A percentile compares a stretch with the other conserved stretches of the same genome.
Evolutionary conservation across 1,140 invertebrate genomes (phyloP).

Genomic region (Notospermus geniculatus): DNA sequence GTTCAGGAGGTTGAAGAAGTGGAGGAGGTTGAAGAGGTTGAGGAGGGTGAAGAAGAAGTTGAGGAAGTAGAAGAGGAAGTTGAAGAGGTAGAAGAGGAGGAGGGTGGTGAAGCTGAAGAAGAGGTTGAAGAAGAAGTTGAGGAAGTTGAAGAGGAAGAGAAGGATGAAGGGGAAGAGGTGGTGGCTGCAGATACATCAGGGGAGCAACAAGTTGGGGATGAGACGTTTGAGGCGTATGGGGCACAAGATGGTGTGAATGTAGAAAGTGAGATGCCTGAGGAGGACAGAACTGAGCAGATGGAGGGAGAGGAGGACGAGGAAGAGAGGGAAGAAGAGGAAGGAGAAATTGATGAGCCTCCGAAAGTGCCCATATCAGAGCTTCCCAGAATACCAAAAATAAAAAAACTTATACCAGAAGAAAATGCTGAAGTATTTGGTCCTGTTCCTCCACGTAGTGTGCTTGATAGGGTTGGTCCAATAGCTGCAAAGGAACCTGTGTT

Average conservation of each 20-base stretch:
- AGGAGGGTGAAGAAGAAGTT: constrained; percentile 1
- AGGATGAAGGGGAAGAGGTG: not conserved
- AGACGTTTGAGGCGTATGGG: constrained; percentile 15
- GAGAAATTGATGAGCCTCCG: constrained; percentile 12
- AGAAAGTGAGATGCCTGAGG: constrained; percentile 39
- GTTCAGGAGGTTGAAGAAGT: constrained; percentile 42
- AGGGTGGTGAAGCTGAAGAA: not conserved
- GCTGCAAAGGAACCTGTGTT: no score
- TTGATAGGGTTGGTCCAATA: no score
- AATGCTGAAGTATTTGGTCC: not conserved
- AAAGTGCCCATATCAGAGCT: constrained; percentile 29
- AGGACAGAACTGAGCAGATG: constrained; percentile 24
- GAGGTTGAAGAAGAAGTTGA: not conserved
- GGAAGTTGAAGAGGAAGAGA: not conserved
- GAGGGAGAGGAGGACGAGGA: constrained; percentile 21
- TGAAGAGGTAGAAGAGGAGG: not conserved
- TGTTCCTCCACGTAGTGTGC: no score
- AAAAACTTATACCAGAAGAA: constrained; percentile 4
- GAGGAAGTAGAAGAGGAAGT: constrained; percentile 3
- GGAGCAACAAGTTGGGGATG: not conserved
- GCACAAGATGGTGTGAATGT: constrained; percentile 23
- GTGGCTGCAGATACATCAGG: not conserved
- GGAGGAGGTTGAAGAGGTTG: constrained; percentile 8
- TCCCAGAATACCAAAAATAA: constrained; percentile 33
- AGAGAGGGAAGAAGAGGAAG: constrained; percentile 15